Evolutionary conservation across 2,888 invertebrate genomes (phyloP), one percentile per base, ranked within the genome.

Genomic region (Argyresthia albistria): DNA sequence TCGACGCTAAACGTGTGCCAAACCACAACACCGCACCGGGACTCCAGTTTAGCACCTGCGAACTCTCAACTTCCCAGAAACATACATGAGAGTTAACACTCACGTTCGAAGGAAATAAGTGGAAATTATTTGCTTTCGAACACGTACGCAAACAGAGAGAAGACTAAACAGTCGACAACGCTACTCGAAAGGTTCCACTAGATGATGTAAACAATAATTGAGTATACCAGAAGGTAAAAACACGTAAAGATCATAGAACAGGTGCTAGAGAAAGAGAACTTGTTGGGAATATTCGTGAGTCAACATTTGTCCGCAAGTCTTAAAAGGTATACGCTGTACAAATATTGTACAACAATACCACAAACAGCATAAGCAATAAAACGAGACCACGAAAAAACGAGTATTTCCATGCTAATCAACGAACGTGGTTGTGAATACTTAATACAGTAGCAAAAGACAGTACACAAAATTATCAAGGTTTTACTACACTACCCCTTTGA

Each of bases 141-240:
- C 50, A 50, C 42, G 50, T 50, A 39, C 42, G 25, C 25, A 25
- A 25, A 25, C 25, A 25, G 3, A 25, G 25, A 25, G 25, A 25
- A 25, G 25, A 25, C 25, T 25, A 58, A 61, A 63, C 61, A 62
- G 58, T 64, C 56, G 56, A 63, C 60, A 60, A 58, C 60, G 54
- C 60, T 57, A 58, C 59, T 62, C 59, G 60, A 62, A 56, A 52
- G 9, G 47, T 6, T 25, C 25, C 25, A 59, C 59, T 62, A 56
- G 56, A 58, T 51, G 62, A 58, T 55, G 64, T 64, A 66, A 70
- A 67, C 64, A 65, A 45, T 50, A 49, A 58, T 62, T 62, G 61
- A 45, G 54, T 61, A 62, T 52, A 53, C 59, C 64, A 63, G 60
- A 61, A 53, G 56, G 48, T 25, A 25, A 25, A 25, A 25, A 56